Evolutionary conservation across 2,888 invertebrate species (phyloP), one percentile per base, ranked within the genome.

Genomic region (Xylota segnis): DNA sequence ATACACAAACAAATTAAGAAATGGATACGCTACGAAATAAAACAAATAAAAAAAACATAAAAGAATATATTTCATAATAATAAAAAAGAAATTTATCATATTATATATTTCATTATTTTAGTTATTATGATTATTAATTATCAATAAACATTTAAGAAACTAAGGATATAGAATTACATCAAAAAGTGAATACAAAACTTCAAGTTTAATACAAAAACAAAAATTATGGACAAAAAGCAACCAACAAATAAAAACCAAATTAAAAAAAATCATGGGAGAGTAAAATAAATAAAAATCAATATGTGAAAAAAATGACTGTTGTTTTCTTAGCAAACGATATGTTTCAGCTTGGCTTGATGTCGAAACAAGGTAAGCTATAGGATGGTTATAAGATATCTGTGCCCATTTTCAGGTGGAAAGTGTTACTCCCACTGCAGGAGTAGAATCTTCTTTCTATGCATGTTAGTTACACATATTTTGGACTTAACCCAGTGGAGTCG

Each of bases 171-270:
- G 79, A 78, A 78, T 78, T 59, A 78, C 78, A 74, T 78, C 59
- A 74, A 83, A 72, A 78, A 78, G 78, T 83, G 78, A 78, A 83
- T 66, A 83, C 65, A 72, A 83, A 83, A 83, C 83, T 83, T 83
- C 78, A 83, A 83, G 83, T 83, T 83, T 83, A 83, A 47, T 83
- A 77, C 37, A 56, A 70, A 66, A 59, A 34, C 18, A 43, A 34
- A 59, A 59, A 34, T 29, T 52, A 40, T 50, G 47, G 32, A 58
- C n/a, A 66, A 68, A 18, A 63, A 61, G 54, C 56, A 77, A 66
- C 54, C 56, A 56, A 52, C 52, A 74, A 63, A 45, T 66, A 18
- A 50, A 59, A 23, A 59, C 14, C 12, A 58, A 72, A 71, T 45
- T 47, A 70, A 76, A 37, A 61, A 43, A 54, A 77, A 71, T 82